These are phyloP conservation scores for Podiceps cristatus DNA, from an alignment of 2,113 vertebrate genomes.

Conservation along the genomic window DNA sequence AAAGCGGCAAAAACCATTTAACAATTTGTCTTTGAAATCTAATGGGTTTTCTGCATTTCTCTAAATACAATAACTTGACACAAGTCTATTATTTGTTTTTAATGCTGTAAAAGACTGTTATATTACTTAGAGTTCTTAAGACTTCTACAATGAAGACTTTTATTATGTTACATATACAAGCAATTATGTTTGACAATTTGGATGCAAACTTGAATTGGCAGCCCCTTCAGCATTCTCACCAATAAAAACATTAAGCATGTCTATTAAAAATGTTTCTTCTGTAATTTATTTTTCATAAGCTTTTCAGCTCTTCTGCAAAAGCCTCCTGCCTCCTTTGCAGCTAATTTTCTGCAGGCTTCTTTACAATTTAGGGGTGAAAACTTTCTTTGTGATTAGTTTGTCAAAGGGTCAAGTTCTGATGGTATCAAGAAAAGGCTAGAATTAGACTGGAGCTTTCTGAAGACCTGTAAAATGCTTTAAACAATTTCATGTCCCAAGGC, in stretches of 20 bases:
- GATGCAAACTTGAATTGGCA: constrained; percentile 61
- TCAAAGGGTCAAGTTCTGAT: not conserved
- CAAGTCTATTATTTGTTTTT: constrained; percentile 70
- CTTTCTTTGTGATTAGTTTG: not conserved
- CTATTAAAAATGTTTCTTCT: constrained; percentile 62
- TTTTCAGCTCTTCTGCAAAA: constrained; percentile 54
- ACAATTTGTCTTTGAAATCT: constrained; percentile 68
- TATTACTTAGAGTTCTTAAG: constrained; percentile 61
- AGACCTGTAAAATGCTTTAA: not conserved
- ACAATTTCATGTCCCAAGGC: not conserved
- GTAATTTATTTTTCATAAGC: constrained; percentile 49
- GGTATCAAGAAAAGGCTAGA: not conserved
- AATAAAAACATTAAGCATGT: constrained; percentile 63
- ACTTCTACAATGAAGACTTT: constrained; percentile 49
- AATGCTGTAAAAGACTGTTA: constrained; percentile 58
- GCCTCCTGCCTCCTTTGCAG: not conserved
- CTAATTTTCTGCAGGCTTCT: not conserved
- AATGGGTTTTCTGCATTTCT: constrained; percentile 64
- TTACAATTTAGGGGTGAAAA: not conserved
- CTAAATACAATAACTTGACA: constrained; percentile 58
- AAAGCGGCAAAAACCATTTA: constrained; percentile 63
- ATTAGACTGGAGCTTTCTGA: not conserved
- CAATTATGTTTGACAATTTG: constrained; percentile 69
- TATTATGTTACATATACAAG: constrained; percentile 60
- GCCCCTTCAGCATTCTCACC: constrained; percentile 29